These are phyloP conservation scores for Semicossyphus pulcher DNA, from an alignment of 2,113 vertebrate genomes.

Conservation along the genomic window DNA sequence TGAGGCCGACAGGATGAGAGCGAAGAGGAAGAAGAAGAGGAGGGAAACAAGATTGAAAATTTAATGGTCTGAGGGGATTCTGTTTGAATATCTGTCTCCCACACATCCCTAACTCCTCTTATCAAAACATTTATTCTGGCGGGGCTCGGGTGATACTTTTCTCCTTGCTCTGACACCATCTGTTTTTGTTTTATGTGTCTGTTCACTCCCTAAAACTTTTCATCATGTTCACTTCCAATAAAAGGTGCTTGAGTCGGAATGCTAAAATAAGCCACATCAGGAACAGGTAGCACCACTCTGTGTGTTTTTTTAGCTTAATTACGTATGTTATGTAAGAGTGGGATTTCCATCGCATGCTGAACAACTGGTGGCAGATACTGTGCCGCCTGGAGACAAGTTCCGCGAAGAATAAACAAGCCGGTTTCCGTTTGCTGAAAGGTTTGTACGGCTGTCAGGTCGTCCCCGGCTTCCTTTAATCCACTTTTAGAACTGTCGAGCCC, in stretches of 20 bases:
- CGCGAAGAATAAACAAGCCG: slow-evolving; percentile 61
- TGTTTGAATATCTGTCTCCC: not conserved
- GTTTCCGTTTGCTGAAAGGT: slow-evolving; percentile 31
- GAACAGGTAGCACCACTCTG: not conserved
- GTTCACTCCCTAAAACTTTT: slow-evolving; percentile 14
- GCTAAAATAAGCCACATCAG: too few species aligned
- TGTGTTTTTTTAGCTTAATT: slow-evolving; percentile 33
- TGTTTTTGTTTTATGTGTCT: slow-evolving; percentile 37
- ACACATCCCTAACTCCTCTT: slow-evolving; percentile 28
- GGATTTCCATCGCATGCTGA: slow-evolving; percentile 55
- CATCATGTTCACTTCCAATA: not conserved
- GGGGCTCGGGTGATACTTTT: not conserved
- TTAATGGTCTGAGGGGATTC: slow-evolving; percentile 30
- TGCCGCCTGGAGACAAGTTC: slow-evolving; percentile 56
- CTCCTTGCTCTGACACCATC: slow-evolving; percentile 8
- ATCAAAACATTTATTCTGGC: slow-evolving; percentile 47
- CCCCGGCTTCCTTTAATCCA: slow-evolving; percentile 56
- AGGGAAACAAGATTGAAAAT: slow-evolving; percentile 35
- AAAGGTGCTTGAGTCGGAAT: not conserved
- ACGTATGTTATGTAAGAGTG: slow-evolving; percentile 51
- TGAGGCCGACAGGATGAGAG: slow-evolving; percentile 45
- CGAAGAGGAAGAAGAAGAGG: slow-evolving; percentile 7
- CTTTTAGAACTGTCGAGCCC: slow-evolving; percentile 47
- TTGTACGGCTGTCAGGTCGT: slow-evolving; percentile 57
- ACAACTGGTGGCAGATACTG: slow-evolving; percentile 51